Evolutionary conservation across 2,888 invertebrate genomes (phyloP).

Genomic region (Drosophila incognita): DNA sequence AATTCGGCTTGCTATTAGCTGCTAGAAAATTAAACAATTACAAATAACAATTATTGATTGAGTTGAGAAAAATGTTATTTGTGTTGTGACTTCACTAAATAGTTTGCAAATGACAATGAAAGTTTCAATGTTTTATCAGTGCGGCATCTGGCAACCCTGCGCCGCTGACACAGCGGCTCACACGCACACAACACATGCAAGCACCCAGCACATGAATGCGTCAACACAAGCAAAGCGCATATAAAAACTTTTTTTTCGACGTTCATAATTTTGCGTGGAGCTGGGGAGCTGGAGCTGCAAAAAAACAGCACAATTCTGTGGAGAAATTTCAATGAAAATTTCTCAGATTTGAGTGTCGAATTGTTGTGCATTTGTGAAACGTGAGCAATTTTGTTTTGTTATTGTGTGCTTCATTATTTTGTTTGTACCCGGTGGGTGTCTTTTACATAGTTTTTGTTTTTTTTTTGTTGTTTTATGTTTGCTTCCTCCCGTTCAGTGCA

Average conservation of each 20-base stretch:
- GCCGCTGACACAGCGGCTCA: constrained; percentile 51
- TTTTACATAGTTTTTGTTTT: constrained; percentile 7
- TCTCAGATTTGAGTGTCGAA: constrained; percentile 22
- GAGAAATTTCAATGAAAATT: constrained; percentile 16
- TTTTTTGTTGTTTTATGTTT: constrained; percentile 9
- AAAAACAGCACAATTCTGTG: constrained; percentile 28
- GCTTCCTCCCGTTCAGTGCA: constrained; percentile 21
- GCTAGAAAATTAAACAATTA: accelerated
- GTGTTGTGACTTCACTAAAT: accelerated
- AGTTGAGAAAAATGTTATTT: constrained; percentile 12
- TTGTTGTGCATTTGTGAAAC: constrained; percentile 16
- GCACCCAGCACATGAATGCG: constrained; percentile 40
- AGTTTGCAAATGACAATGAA: not conserved
- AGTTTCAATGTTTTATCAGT: accelerated
- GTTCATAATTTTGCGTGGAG: constrained; percentile 68
- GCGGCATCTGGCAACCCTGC: constrained; percentile 51
- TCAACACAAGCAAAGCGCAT: constrained; percentile 46
- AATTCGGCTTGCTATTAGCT: not conserved
- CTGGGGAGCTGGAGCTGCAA: constrained; percentile 41
- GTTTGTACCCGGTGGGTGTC: constrained; percentile 6
- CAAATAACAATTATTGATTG: not conserved
- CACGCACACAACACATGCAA: constrained; percentile 63
- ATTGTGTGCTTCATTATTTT: constrained; percentile 28
- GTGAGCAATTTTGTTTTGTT: constrained; percentile 38
- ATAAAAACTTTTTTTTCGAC: constrained; percentile 56